Evolutionary conservation across 2,888 invertebrate genomes (phyloP).

Genomic region (Orchestes rusci): DNA sequence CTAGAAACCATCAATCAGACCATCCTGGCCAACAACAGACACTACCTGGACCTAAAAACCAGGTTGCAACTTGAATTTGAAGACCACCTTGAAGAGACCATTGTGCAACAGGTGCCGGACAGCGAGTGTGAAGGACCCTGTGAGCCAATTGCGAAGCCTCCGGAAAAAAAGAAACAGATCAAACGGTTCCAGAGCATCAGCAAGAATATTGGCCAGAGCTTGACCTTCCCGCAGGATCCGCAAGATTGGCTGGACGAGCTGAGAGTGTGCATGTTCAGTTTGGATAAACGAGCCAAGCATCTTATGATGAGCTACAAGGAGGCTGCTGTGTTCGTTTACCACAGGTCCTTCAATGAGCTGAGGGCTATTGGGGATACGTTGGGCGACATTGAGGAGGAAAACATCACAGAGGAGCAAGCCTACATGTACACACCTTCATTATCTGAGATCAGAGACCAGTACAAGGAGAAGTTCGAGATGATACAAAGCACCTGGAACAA

Average conservation of each 20-base stretch:
- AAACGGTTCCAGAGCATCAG: too few relatives aligned
- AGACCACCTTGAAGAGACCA: conserved; percentile 27
- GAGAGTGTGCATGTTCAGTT: conserved; percentile 24
- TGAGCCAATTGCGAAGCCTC: too few relatives aligned
- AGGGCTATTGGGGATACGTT: conserved; percentile 21
- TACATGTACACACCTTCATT: conserved; percentile 30
- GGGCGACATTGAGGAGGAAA: conserved; percentile 16
- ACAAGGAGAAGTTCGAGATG: conserved; percentile 21
- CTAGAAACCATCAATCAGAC: conserved; percentile 38
- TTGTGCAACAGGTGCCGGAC: too few relatives aligned
- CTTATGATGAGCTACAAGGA: conserved; percentile 31
- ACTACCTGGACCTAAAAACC: conserved; percentile 31
- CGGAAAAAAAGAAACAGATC: too few relatives aligned
- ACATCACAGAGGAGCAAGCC: conserved; percentile 22
- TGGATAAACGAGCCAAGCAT: conserved; percentile 30
- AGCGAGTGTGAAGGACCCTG: too few relatives aligned
- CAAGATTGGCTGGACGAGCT: conserved; percentile 29
- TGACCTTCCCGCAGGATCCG: too few relatives aligned
- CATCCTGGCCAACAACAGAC: conserved; percentile 34
- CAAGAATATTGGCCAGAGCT: too few relatives aligned
- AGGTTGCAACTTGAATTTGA: conserved; percentile 32
- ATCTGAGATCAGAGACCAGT: conserved; percentile 25
- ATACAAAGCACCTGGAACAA: conserved; percentile 29
- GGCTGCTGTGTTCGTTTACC: conserved; percentile 31
- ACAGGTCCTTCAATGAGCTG: conserved; percentile 33